Conservation (phyloP, 2,888 invertebrate genomes). For the Polietes domitor region DNA sequence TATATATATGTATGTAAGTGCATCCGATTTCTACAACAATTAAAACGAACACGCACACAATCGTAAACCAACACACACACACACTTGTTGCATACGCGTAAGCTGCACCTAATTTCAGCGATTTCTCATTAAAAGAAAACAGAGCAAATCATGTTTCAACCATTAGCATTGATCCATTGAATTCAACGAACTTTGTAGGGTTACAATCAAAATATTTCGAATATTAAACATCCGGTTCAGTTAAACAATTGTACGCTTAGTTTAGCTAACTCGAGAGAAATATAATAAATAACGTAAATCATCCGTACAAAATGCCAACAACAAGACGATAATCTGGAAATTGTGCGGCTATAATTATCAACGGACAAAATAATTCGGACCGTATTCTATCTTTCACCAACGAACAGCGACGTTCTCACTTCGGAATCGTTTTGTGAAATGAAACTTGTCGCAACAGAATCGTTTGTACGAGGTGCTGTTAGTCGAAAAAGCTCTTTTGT, state of each 20-base stretch:
- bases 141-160: not conserved
- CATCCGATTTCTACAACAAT: not conserved
- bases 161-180: conserved; percentile 3
- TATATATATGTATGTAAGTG: not conserved
- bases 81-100: not conserved
- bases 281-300: too few species aligned
- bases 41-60: not conserved
- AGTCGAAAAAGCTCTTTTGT: not conserved
- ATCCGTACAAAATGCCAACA: too few species aligned
- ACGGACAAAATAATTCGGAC: not conserved
- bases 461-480: not conserved
- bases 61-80: not conserved
- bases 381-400: not conserved
- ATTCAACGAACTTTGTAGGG: not conserved
- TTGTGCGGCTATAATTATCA: too few species aligned
- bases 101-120: not conserved
- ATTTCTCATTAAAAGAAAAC: not conserved
- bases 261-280: too few species aligned
- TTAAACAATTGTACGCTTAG: too few species aligned
- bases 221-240: too few species aligned
- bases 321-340: not conserved
- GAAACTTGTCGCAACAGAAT: not conserved
- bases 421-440: conserved; percentile 31
- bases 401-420: conserved; percentile 19
- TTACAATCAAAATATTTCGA: not conserved